Evolutionary conservation across 2,113 vertebrate genomes (phyloP).

Genomic region (Blennius ocellaris): DNA sequence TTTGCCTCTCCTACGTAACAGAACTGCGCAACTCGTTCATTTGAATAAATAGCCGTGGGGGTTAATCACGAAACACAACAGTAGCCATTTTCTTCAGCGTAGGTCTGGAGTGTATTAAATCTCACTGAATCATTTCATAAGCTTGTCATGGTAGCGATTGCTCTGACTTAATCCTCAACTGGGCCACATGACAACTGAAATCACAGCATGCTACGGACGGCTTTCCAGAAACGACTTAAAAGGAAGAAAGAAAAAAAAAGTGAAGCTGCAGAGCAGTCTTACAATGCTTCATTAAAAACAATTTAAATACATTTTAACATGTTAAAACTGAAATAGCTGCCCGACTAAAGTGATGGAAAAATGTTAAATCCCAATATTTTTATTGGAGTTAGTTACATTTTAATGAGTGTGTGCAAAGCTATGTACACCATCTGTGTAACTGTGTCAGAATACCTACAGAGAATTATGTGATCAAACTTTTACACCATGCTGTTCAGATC

Average conservation of each 20-base stretch:
- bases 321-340: slow-evolving; percentile 1
- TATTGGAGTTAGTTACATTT: neutral
- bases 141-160: neutral
- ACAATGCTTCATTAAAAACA: neutral
- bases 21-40: slow-evolving; percentile 9
- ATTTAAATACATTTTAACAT: neutral
- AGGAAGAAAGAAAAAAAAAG: slow-evolving; percentile 1
- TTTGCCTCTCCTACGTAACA: slow-evolving; percentile 18
- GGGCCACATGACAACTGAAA: neutral
- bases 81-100: slow-evolving; percentile 4
- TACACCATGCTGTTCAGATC: slow-evolving; percentile 3
- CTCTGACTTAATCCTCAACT: slow-evolving; percentile 8
- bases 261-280: neutral
- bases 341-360: neutral
- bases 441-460: slow-evolving; percentile 5
- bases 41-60: slow-evolving; percentile 16
- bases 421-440: slow-evolving; percentile 1
- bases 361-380: neutral
- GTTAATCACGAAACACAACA: slow-evolving; percentile 19
- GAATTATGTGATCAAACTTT: slow-evolving; percentile 15
- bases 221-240: neutral
- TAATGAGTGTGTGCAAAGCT: neutral
- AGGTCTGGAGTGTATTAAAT: slow-evolving; percentile 14
- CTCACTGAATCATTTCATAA: neutral
- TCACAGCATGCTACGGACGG: neutral